phyloP scores from a whole-genome alignment of 2,113 vertebrate genomes.

The Podarcis raffonei region DNA sequence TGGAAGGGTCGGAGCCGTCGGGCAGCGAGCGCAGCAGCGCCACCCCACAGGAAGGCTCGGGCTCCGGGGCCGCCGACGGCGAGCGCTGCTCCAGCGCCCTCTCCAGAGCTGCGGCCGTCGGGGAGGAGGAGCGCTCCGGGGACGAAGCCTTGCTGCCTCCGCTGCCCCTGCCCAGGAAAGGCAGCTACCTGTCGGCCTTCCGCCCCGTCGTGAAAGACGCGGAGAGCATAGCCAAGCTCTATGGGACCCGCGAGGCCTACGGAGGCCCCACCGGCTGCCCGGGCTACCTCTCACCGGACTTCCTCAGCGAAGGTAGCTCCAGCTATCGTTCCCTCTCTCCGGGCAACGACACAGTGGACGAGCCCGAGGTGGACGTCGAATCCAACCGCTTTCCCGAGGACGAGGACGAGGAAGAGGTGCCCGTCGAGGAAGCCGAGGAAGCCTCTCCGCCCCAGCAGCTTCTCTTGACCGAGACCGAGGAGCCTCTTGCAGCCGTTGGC shows the following conservation, averaged over 20 bases:
- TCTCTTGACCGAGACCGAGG: slow-evolving; percentile 66
- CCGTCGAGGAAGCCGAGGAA: slow-evolving; percentile 7
- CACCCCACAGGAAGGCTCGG: slow-evolving; percentile 79
- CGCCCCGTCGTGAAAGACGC: slow-evolving; percentile 92
- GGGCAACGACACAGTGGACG: slow-evolving; percentile 87
- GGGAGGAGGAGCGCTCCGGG: slow-evolving; percentile 80
- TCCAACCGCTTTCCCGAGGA: slow-evolving; percentile 87
- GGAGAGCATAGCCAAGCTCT: slow-evolving; percentile 94
- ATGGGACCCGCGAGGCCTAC: slow-evolving; percentile 86
- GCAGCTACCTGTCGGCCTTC: slow-evolving; percentile 93
- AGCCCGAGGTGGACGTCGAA: slow-evolving; percentile 94
- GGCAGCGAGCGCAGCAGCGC: slow-evolving; percentile 77
- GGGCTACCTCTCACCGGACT: slow-evolving; percentile 90
- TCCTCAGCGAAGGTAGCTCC: slow-evolving; percentile 91
- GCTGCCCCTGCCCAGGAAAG: slow-evolving; percentile 82
- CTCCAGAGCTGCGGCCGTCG: slow-evolving; percentile 24
- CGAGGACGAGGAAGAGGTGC: slow-evolving; percentile 71
- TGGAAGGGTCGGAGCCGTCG: slow-evolving; percentile 58
- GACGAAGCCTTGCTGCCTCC: slow-evolving; percentile 82
- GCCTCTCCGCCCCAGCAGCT: slow-evolving; percentile 34
- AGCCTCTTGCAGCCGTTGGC: slow-evolving; percentile 55
- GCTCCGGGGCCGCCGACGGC: slow-evolving; percentile 67
- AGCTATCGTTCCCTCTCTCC: slow-evolving; percentile 91
- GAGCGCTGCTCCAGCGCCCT: slow-evolving; percentile 77
- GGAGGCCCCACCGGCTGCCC: slow-evolving; percentile 63